Base-by-base conservation (phyloP, 2,113 vertebrate species). In the Brachypteracias leptosomus region DNA sequence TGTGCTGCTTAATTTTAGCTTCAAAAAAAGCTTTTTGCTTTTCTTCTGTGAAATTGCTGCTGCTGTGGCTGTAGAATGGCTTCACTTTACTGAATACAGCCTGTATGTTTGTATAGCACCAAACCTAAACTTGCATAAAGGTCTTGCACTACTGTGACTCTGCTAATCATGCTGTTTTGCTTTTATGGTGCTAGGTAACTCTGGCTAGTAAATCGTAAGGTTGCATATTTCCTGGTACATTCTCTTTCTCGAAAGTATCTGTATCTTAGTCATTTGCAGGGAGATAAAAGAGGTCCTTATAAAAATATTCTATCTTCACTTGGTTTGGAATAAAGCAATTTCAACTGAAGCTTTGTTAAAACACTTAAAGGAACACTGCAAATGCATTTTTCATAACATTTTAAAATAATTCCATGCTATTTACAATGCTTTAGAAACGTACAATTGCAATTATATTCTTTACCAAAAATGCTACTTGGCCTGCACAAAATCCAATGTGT, bases 351-450 rank as follows among this genome's bases (percentile, higher is more conserved):
- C 85, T 95, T 93, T 96, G 95, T 97, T 96, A 97, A 97, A 96
- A 94, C 85, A 93, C 89, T 93, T 94, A 94, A 88, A 97, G 57
- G 72, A 95, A 91, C 33, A 72, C 47, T 90, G 88, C 76, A 94
- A 86, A 83, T 94, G 93, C 85, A 82, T 92, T 97, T 96, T 96
- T 91, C 83, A 26, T 90, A 96, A 96, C 89, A 95, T 96, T 96
- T 97, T 46, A 96, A 93, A 97, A 93, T 96, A 93, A 91, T 97
- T 90, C 95, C 66, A 42, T 91, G 92, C 79, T 96, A 88, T 94
- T 96, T 95, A 84, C 75, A 88, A 63, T 88, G 88, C 77, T 88
- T 94, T 82, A 88, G 90, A 95, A 94, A 90, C 2, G 24, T 63
- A 61, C 85, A 83, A 62, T 89, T 96, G 84, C 80, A 96, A 89